Evolutionary conservation across 2,888 invertebrate genomes (phyloP).

Genomic region (Scaptomyza parva): DNA sequence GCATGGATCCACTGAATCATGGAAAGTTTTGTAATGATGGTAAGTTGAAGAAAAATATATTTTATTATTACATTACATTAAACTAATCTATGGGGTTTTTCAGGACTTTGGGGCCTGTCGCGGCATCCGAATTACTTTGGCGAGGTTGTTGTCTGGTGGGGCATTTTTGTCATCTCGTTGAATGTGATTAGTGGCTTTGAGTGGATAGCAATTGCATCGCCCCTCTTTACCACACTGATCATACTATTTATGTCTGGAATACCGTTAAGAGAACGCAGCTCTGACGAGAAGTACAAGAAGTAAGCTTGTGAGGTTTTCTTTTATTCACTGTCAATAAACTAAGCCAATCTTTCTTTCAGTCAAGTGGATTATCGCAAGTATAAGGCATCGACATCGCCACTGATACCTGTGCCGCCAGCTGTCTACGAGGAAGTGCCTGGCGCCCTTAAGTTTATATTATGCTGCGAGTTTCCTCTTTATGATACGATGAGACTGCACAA

Average conservation of each 20-base stretch:
- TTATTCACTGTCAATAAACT: no score
- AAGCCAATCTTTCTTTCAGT: conserved; percentile 84
- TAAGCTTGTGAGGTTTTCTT: conserved; percentile 85
- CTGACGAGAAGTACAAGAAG: conserved; percentile 95
- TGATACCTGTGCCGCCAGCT: conserved; percentile 94
- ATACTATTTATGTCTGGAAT: conserved; percentile 96
- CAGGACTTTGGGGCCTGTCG: conserved; percentile 93
- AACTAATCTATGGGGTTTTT: no score
- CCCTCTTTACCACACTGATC: conserved; percentile 94
- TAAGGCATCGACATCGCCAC: conserved; percentile 94
- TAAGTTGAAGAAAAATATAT: conserved; percentile 83
- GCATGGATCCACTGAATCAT: conserved; percentile 94
- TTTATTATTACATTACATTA: no score
- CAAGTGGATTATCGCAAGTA: conserved; percentile 94
- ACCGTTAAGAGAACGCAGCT: conserved; percentile 93
- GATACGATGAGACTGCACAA: conserved; percentile 88
- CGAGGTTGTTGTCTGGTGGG: conserved; percentile 97
- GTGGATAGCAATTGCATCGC: conserved; percentile 93
- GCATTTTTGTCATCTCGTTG: conserved; percentile 94
- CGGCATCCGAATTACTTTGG: conserved; percentile 98
- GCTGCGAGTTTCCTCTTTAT: conserved; percentile 96
- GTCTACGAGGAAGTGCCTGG: conserved; percentile 94
- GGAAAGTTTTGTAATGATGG: conserved; percentile 97
- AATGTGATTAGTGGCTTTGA: conserved; percentile 94
- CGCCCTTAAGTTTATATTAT: conserved; percentile 92